phyloP scores from a whole-genome alignment of 2,888 invertebrate species.

The Macrosiphum euphorbiae region DNA sequence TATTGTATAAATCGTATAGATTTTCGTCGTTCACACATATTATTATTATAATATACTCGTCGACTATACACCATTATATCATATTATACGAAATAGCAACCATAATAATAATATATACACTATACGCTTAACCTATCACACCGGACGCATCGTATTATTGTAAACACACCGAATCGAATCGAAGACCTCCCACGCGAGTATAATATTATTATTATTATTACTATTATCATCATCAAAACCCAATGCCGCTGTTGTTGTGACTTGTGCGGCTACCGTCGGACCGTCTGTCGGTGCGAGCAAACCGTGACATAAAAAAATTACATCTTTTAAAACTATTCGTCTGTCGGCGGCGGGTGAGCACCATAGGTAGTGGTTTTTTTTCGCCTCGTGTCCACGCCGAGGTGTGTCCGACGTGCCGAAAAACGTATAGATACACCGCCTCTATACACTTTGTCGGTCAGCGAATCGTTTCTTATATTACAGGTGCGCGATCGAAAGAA shows the following conservation, averaged over 20 bases:
- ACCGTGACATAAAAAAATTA: background rate
- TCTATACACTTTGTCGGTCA: no score
- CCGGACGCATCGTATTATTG: slow-evolving; percentile 17
- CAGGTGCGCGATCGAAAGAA: no score
- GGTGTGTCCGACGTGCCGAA: background rate
- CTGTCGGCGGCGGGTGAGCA: background rate
- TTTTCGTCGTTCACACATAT: background rate
- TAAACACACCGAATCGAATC: slow-evolving; percentile 47
- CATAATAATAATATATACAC: background rate
- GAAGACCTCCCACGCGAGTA: slow-evolving; percentile 48
- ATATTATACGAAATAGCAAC: background rate
- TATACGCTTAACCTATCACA: background rate
- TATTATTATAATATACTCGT: background rate
- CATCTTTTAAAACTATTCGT: background rate
- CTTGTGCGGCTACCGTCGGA: slow-evolving; percentile 21
- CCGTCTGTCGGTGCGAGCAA: background rate
- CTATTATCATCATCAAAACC: background rate
- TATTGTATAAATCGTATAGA: background rate
- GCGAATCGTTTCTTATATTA: no score
- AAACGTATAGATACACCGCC: background rate
- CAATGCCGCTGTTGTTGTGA: background rate
- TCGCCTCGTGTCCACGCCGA: background rate
- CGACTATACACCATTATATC: background rate
- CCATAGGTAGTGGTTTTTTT: background rate
- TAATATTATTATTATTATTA: background rate